phyloP scores from a whole-genome alignment of 2,113 vertebrate species.

The Erythrocercus mccallii region DNA sequence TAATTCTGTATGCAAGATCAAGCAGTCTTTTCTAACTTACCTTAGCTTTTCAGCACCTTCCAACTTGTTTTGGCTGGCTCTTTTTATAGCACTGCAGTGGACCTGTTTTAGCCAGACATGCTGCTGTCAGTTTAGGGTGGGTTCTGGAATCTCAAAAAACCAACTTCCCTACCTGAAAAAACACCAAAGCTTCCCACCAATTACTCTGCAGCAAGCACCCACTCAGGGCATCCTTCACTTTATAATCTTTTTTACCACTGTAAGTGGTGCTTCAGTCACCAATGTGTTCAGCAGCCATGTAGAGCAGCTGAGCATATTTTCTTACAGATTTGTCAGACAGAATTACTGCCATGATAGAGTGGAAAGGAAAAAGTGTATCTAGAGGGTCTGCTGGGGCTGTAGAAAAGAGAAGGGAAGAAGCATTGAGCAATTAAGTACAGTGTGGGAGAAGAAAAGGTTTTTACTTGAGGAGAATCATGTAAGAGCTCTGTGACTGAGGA shows the following conservation, averaged over 20 bases:
- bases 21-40: neutral
- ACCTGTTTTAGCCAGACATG: neutral
- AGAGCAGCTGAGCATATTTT: neutral
- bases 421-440: neutral
- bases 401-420: neutral
- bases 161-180: neutral
- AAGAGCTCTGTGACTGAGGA: neutral
- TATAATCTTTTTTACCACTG: neutral
- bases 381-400: neutral
- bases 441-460: neutral
- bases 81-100: neutral
- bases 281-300: neutral
- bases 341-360: neutral
- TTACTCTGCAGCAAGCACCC: neutral
- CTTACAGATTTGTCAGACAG: neutral
- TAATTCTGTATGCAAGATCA: neutral
- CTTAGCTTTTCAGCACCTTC: neutral
- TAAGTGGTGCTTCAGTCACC: neutral
- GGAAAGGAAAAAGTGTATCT: neutral
- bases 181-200: fast-evolving
- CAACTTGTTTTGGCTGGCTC: neutral
- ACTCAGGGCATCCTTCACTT: neutral
- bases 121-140: neutral
- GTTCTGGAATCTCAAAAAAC: neutral
- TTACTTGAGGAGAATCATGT: neutral